Base-by-base conservation (phyloP, 2,113 vertebrate genomes). In the Misgurnus mizolepis region DNA sequence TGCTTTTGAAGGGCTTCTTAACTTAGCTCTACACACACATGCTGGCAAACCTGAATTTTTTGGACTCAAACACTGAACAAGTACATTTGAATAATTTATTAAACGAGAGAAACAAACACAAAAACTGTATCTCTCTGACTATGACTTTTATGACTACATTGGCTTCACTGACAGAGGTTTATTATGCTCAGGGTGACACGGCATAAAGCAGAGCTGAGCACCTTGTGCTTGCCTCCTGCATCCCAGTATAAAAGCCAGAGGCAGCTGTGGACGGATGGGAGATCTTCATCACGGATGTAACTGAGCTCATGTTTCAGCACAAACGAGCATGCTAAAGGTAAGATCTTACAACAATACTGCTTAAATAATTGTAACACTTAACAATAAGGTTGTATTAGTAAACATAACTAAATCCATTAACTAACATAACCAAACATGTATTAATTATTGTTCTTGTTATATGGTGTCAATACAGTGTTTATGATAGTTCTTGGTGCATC, bases 1-100 rank as follows among this genome's bases (percentile, higher is more conserved):
- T 92, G 89, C 90, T 94, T 93, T 84, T 92, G 91, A 93, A 47
- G 64, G 50, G 62, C 70, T 80, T 74, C 70, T 80, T 75, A 74
- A 92, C 89, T 91, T 92, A 89, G 91, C 89, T 45, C 80, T 70
- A 14, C 56, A 87, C 76, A 76, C 56, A 68, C n/a, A 69, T 84
- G 81, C 87, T 93, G 91, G 90, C 89, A 87, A 58, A 34, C 27
- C 27, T 87, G 64, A 40, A n/a, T 62, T 62, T 39, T 76, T 69
- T 76, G 81, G 81, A 82, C 50, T 77, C 65, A 79, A 78, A 78
- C 67, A 62, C 75, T 55, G 49, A 77, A 83, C 79, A 85, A 83
- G 80, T 86, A 64, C 50, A 77, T 4, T 43, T 67, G 50, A 50
- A 72, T 47, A 69, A 71, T 43, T 41, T 70, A 7, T 41, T 49